Conservation (phyloP, 2,888 invertebrate genomes). For the Drosophila rellima region DNA sequence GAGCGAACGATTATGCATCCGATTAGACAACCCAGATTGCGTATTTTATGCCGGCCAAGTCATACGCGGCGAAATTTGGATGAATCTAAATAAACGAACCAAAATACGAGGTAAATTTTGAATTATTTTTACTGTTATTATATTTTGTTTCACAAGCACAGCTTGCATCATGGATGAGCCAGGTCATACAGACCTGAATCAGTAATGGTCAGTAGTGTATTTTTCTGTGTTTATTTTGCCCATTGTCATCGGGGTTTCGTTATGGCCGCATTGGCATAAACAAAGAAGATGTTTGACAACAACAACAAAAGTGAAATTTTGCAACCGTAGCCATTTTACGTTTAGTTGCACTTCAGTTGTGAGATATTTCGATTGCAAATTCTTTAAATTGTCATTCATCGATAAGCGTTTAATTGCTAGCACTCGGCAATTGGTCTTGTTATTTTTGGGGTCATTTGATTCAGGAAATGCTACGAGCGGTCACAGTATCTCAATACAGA, state of each 20-base stretch:
- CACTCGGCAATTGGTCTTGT: constrained; percentile 49
- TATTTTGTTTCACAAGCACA: constrained; percentile 36
- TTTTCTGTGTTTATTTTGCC: constrained; percentile 32
- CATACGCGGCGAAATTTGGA: constrained; percentile 84
- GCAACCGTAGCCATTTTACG: constrained; percentile 39
- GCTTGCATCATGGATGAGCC: constrained; percentile 65
- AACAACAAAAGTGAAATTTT: constrained; percentile 22
- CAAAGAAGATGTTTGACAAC: constrained; percentile 64
- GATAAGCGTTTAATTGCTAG: constrained; percentile 61
- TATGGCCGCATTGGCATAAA: constrained; percentile 73
- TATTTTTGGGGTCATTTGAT: constrained; percentile 61
- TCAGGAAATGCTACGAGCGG: constrained; percentile 71
- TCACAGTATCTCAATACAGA: constrained; percentile 10
- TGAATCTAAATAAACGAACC: constrained; percentile 84
- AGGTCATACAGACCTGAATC: constrained; percentile 27
- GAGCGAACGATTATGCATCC: constrained; percentile 84
- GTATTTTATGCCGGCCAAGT: constrained; percentile 84
- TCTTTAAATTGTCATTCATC: constrained; percentile 67
- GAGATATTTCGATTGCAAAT: constrained; percentile 44
- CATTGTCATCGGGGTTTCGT: constrained; percentile 60
- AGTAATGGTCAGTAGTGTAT: constrained; percentile 36
- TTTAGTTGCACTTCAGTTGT: constrained; percentile 13
- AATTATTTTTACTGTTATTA: constrained; percentile 21
- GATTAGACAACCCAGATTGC: constrained; percentile 83
- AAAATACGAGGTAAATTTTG: constrained; percentile 84